Percentiles rank a stretch among this genome's conserved stretches.
phyloP scores from a whole-genome alignment of 2,113 vertebrate species.

The Opisthocomus hoazin region DNA sequence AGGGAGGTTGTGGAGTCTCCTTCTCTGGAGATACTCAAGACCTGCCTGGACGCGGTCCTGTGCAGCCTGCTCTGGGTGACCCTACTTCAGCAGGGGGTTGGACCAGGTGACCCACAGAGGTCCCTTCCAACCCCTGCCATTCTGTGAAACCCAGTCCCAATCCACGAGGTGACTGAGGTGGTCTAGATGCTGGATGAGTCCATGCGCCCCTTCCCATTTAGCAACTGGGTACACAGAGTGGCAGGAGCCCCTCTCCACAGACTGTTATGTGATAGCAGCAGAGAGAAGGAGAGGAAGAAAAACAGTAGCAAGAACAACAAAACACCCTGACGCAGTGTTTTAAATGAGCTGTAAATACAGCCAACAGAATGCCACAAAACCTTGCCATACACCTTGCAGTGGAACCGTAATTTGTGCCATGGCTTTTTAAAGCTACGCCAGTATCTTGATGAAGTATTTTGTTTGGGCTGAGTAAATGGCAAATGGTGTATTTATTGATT shows the following conservation, averaged over 20 bases:
- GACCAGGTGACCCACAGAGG: no score
- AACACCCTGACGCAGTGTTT: not conserved
- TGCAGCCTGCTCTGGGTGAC: no score
- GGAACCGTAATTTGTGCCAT: not conserved
- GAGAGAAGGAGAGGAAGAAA: not conserved
- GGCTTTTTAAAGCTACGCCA: not conserved
- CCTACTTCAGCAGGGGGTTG: no score
- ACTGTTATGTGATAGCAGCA: not conserved
- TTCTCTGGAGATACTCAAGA: no score
- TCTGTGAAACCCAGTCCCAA: not conserved
- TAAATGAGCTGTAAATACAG: not conserved
- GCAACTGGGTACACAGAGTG: not conserved
- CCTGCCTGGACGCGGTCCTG: no score
- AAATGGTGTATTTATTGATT: conserved; percentile 36
- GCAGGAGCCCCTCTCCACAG: not conserved
- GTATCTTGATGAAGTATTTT: not conserved
- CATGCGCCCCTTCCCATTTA: not conserved
- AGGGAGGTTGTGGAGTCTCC: no score
- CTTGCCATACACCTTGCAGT: not conserved
- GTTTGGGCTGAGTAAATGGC: conserved; percentile 28
- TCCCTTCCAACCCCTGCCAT: no score
- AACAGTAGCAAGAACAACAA: not conserved
- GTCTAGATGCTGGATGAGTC: not conserved
- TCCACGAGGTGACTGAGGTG: not conserved
- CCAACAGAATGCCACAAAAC: not conserved